Conservation (phyloP, 2,797 vertebrate species). For the Galago senegalensis region DNA sequence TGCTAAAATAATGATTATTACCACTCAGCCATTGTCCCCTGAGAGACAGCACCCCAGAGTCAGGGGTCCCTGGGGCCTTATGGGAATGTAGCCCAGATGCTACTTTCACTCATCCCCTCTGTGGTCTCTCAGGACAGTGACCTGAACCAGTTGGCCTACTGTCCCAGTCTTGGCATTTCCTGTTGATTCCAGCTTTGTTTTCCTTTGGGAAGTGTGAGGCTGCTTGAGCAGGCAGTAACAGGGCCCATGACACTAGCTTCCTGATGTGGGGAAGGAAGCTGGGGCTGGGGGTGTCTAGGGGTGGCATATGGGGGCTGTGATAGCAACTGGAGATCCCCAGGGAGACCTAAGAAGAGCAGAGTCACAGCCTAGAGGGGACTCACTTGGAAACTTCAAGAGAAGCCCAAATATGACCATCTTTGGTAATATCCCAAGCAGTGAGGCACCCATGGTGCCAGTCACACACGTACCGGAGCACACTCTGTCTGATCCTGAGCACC, state of each 20-base stretch:
- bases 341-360: background rate
- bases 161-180: constrained; percentile 77
- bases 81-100: background rate
- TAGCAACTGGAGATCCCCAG: background rate
- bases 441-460: background rate
- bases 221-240: background rate
- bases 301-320: background rate
- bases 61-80: background rate
- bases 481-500: background rate
- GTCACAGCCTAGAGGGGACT: background rate
- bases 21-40: background rate
- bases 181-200: constrained; percentile 78
- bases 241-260: background rate
- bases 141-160: background rate
- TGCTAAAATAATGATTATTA: background rate
- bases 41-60: background rate
- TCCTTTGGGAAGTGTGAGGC: constrained; percentile 48
- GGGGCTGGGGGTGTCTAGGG: background rate
- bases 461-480: background rate
- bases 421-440: background rate
- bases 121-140: constrained; percentile 55
- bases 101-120: background rate
- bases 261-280: background rate
- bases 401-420: background rate
- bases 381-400: background rate